These are phyloP conservation scores for Subanguina moxae DNA, from an alignment of 1,140 invertebrate genomes.

Conservation along the genomic window DNA sequence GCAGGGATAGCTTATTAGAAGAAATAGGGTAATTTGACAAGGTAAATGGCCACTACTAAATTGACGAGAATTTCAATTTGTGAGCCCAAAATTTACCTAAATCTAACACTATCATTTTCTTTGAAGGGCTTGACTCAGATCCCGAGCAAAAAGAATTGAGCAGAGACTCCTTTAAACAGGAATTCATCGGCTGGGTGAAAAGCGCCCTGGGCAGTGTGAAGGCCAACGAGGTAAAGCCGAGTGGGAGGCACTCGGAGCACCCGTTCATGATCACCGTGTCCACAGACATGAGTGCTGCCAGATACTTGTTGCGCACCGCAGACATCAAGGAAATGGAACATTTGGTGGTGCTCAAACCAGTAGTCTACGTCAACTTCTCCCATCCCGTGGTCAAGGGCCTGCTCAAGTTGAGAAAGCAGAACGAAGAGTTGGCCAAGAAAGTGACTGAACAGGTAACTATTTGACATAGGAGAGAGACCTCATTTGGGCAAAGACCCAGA, in stretches of 20 bases:
- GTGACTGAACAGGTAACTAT: slow-evolving; percentile 74
- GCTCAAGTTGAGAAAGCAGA: slow-evolving; percentile 69
- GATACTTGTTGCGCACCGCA: slow-evolving; percentile 78
- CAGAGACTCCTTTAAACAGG: slow-evolving; percentile 68
- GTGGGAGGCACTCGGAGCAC: slow-evolving; percentile 76
- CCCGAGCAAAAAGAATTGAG: slow-evolving; percentile 48
- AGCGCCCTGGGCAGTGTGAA: slow-evolving; percentile 70
- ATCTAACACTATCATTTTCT: not conserved
- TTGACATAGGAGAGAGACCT: too few species aligned
- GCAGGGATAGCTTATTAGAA: too few species aligned
- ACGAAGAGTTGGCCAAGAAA: slow-evolving; percentile 77
- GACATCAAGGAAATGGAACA: slow-evolving; percentile 75
- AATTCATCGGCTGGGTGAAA: slow-evolving; percentile 75
- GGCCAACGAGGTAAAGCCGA: slow-evolving; percentile 75
- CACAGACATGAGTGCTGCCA: slow-evolving; percentile 87
- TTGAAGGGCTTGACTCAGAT: not conserved
- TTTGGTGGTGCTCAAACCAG: slow-evolving; percentile 79
- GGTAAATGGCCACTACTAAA: too few species aligned
- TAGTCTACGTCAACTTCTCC: slow-evolving; percentile 83
- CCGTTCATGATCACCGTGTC: slow-evolving; percentile 74
- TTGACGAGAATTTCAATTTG: too few species aligned
- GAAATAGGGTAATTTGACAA: too few species aligned
- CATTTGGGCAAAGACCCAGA: too few species aligned
- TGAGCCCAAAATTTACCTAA: slow-evolving; percentile 40
- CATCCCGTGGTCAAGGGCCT: slow-evolving; percentile 88